Base-by-base conservation (phyloP, 2,888 invertebrate genomes). In the Trichogramma dendrolimi region DNA sequence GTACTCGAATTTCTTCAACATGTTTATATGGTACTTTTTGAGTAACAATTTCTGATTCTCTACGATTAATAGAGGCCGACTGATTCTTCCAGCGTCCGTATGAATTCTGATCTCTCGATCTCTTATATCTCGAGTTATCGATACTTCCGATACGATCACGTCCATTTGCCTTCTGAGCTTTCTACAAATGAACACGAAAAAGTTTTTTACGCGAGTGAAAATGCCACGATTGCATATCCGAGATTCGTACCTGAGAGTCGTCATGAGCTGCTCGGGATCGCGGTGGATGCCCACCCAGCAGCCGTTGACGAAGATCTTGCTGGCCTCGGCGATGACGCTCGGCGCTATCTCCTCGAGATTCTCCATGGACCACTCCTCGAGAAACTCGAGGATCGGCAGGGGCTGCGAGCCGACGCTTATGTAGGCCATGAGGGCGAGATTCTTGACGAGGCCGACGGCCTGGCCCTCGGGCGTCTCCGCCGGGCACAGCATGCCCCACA, bases 351-450 rank as follows among this genome's bases (percentile, higher is more conserved):
- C 99, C 81, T 99, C 99, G 68, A 99, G 84, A 80, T 98, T 99
- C 82, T 99, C 99, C 99, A 99, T 99, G 55, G 96, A 96, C 99
- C 99, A 99, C 80, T 99, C 99, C 78, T 99, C 99, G 86, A 99
- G 96, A 83, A 99, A 99, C 85, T 99, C 99, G 57, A 99, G 83
- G 81, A 99, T 99, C 1, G 99, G 99, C 7, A 97, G 96, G 0
- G 99, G 98, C 78, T 98, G 96, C 51, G 97, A 98, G 67, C 99
- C 99, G 57, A 99, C 99, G 68, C 98, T 98, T 71, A 99, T 99
- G 74, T 99, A 99, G 4, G 99, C 96, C 99, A 99, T 99, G 51
- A 99, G 83, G 0, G 99, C 99, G 49, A 99, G 84, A 82, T 99
- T 99, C 80, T 99, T 99, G 41, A 99, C 99, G 65, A 99, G 84